Conservation (phyloP, 2,797 vertebrate species). For the Trachurus trachurus region DNA sequence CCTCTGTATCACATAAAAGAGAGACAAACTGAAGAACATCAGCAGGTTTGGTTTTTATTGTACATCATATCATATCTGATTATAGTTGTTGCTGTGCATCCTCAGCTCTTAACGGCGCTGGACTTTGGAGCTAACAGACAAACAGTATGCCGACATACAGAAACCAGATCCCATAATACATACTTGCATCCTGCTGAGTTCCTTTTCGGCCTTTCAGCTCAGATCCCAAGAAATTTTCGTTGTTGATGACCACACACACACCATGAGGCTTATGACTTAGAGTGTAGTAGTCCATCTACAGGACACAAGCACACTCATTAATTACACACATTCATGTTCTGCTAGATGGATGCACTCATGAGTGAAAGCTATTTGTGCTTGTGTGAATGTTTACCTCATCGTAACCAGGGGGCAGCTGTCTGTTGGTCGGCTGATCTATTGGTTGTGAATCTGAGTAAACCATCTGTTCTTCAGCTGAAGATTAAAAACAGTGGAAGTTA, state of each 20-base stretch:
- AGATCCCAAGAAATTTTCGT: neutral
- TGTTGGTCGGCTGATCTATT: neutral
- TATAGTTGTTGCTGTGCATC: neutral
- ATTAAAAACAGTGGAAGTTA: conserved; percentile 8
- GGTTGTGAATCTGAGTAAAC: conserved; percentile 38
- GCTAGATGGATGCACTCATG: neutral
- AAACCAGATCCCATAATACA: conserved; percentile 16
- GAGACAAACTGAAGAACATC: neutral
- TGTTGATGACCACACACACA: conserved; percentile 80
- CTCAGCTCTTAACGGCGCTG: neutral
- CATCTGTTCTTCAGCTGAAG: neutral
- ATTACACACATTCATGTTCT: neutral
- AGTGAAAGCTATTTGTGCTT: neutral
- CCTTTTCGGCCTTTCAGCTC: neutral
- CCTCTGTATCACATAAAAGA: conserved; percentile 69
- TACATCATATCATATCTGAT: neutral
- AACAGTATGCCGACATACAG: neutral
- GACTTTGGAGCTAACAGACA: neutral
- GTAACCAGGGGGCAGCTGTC: accelerated
- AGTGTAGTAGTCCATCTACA: conserved; percentile 65
- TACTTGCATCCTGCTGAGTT: conserved; percentile 72
- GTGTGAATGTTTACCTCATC: conserved; percentile 56
- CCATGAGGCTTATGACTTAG: conserved; percentile 79
- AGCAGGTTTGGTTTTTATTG: neutral
- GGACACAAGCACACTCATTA: conserved; percentile 23